phyloP scores from a whole-genome alignment of 2,113 vertebrate species.

The Caretta caretta region DNA sequence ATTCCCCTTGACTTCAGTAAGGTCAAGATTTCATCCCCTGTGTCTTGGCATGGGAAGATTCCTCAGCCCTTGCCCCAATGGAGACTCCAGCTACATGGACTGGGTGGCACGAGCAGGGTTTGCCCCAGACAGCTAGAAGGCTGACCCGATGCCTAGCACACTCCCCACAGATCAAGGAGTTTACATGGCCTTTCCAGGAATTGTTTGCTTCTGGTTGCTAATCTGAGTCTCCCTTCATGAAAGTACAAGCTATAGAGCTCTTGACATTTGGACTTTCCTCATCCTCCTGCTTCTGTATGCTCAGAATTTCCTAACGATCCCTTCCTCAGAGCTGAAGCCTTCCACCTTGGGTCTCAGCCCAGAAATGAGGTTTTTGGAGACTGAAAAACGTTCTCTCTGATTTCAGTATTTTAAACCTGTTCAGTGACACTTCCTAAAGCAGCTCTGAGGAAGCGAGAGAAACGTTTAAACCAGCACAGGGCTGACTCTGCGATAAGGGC shows the following conservation, averaged over 20 bases:
- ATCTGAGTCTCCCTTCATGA: background rate
- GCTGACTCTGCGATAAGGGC: background rate
- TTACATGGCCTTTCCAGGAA: background rate
- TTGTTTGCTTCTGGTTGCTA: background rate
- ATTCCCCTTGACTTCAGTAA: background rate
- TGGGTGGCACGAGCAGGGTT: background rate
- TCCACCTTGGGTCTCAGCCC: background rate
- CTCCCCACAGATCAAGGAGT: background rate
- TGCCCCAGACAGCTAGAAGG: background rate
- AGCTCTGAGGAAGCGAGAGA: background rate
- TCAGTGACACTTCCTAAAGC: background rate
- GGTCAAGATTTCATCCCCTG: background rate
- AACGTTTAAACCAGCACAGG: background rate
- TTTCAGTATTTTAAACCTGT: background rate
- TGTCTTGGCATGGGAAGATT: background rate
- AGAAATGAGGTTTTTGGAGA: background rate
- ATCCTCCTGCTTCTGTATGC: background rate
- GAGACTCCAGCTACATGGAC: background rate
- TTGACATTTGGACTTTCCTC: background rate
- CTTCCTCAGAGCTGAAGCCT: background rate
- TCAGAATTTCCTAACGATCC: background rate
- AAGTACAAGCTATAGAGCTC: background rate
- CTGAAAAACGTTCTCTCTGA: background rate
- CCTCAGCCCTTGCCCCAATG: background rate
- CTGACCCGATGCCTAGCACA: background rate